Evolutionary conservation across 2,113 vertebrate genomes (phyloP).

Genomic region (Xiphophorus couchianus): DNA sequence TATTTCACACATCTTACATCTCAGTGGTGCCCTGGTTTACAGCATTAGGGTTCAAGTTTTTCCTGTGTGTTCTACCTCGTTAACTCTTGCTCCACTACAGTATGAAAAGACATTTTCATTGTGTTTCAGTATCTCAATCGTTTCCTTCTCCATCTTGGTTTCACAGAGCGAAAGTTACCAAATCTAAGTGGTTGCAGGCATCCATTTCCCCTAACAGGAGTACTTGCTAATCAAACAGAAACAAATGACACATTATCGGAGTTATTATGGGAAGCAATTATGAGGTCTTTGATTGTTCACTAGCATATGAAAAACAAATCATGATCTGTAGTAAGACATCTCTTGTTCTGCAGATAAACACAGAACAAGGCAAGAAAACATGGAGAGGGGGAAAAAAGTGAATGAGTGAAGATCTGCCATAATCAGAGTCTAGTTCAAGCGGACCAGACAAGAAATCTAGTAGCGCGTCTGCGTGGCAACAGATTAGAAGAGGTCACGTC

Average conservation of each 20-base stretch:
- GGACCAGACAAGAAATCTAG: conserved; percentile 43
- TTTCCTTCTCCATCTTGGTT: conserved; percentile 59
- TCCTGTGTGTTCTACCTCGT: conserved; percentile 67
- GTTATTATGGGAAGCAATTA: conserved; percentile 27
- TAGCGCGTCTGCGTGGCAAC: conserved; percentile 60
- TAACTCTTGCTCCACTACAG: conserved; percentile 65
- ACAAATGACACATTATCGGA: conserved; percentile 34
- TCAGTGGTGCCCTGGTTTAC: conserved; percentile 65
- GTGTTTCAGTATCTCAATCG: conserved; percentile 24
- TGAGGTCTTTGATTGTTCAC: conserved; percentile 36
- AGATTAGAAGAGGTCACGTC: conserved; percentile 78
- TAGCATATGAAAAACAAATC: conserved; percentile 19
- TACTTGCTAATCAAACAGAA: background rate
- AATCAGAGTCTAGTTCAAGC: conserved; percentile 48
- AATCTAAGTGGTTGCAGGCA: conserved; percentile 5
- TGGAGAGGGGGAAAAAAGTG: conserved; percentile 21
- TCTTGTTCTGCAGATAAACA: conserved; percentile 53
- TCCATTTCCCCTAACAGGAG: background rate
- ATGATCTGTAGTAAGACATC: conserved; percentile 15
- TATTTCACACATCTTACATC: conserved; percentile 73
- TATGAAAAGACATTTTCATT: conserved; percentile 57
- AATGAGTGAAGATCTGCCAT: conserved; percentile 36
- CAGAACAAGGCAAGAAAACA: conserved; percentile 9
- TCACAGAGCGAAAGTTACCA: conserved; percentile 43
- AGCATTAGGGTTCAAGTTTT: conserved; percentile 49